Evolutionary conservation across 1,140 invertebrate genomes (phyloP), one percentile per base, ranked within the genome.

Genomic region (Acromyrmex charruanus): DNA sequence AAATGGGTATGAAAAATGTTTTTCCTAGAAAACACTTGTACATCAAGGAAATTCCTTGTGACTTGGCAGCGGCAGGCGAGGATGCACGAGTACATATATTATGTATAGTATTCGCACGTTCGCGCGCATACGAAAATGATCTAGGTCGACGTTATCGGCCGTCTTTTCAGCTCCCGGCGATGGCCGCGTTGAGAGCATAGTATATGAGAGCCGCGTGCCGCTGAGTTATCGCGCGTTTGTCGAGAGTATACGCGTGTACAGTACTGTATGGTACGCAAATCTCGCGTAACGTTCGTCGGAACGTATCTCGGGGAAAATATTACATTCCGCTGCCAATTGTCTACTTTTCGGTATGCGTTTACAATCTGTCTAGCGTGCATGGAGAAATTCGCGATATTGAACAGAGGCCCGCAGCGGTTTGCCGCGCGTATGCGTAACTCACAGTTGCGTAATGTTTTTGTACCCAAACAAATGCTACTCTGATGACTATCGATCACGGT

Each of bases 1-100:
- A 86, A 74, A 77, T 68, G 63, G 51, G 75, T 65, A 59, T 77
- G 65, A 89, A 87, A 87, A 77, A 89, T 89, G 79, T 84, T 66
- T 80, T 69, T 14, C 59, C 18, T n/a, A 39, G 65, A 55, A 63
- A 87, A 79, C 51, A 87, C 51, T 89, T 89, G 68, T 6, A 66
- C 49, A 58, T 89, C 85, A 44, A 77, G 71, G 44, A 79, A 81
- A 86, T 63, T 71, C 80, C 87, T 79, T 31, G 18, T 28, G 59
- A 59, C 71, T 74, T 49, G 65, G 35, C n/a, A 72, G 28, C 14
- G 18, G 16, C 53, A 28, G 3, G n/a, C 16, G 44, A 55, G 12
- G 18, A 82, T 31, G 68, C 25, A 28, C 55, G 35, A 75, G 44
- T 61, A 75, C 28, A 39, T 61, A 58, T 61, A 35, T 61, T 63